Conservation (phyloP, 2,888 invertebrate species). For the Stenodera caucasica region DNA sequence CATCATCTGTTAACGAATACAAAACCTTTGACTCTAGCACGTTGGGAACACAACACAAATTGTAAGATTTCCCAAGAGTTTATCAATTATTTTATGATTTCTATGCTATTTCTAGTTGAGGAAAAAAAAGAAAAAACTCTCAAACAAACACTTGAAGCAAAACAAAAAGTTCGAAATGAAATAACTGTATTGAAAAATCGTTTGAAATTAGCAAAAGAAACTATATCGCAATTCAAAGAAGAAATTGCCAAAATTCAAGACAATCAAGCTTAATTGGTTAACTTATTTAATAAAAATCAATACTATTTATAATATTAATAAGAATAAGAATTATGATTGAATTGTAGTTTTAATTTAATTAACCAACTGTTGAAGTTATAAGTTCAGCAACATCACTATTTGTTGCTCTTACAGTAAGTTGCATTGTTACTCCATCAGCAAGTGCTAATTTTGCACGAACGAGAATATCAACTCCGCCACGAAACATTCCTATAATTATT, state of each 20-base stretch:
- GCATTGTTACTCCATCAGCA: slow-evolving; percentile 90
- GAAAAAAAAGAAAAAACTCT: slow-evolving; percentile 81
- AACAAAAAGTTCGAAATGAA: slow-evolving; percentile 79
- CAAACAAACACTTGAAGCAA: slow-evolving; percentile 75
- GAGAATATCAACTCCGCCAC: slow-evolving; percentile 88
- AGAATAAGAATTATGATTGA: slow-evolving; percentile 8
- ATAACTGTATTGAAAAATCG: slow-evolving; percentile 84
- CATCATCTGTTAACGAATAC: slow-evolving; percentile 81
- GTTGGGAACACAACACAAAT: slow-evolving; percentile 85
- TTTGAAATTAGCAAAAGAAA: slow-evolving; percentile 81
- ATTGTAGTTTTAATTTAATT: slow-evolving; percentile 40
- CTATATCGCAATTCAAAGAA: slow-evolving; percentile 78
- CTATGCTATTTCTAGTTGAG: slow-evolving; percentile 71
- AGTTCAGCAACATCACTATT: slow-evolving; percentile 85
- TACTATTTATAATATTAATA: slow-evolving; percentile 12
- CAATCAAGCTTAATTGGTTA: slow-evolving; percentile 41
- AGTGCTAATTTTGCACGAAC: slow-evolving; percentile 82
- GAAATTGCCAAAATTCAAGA: slow-evolving; percentile 64
- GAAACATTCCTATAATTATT: slow-evolving; percentile 69
- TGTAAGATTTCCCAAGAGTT: slow-evolving; percentile 62
- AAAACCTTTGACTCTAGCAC: slow-evolving; percentile 71
- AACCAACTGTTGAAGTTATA: slow-evolving; percentile 83
- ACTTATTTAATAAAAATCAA: slow-evolving; percentile 12
- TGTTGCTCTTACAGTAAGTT: slow-evolving; percentile 84
- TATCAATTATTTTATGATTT: slow-evolving; percentile 15